Base-by-base conservation (phyloP, 2,113 vertebrate species). In the Caranx melampygus region DNA sequence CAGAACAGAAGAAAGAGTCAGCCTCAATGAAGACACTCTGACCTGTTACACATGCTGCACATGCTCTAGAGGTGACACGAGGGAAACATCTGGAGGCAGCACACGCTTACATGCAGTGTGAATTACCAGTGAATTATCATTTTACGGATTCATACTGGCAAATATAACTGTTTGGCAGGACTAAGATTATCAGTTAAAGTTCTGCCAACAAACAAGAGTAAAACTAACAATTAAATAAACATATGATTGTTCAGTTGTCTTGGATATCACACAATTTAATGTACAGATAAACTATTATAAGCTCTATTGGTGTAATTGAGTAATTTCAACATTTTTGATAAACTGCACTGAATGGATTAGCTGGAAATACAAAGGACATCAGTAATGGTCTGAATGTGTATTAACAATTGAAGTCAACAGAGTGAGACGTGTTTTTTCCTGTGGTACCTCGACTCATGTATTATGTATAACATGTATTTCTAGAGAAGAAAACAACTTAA, bases 1-100 rank as follows among this genome's bases (percentile, higher is more conserved):
- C 86, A 92, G 63, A 88, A 87, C 71, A 93, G 77, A 92, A 75
- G 66, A 90, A 61, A 86, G 42, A 76, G 80, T 92, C 73, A 91
- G 79, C 47, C 74, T 72, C 67, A 40, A 4, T 60, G 79, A 72
- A 71, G 59, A 81, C 63, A 75, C 60, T 34, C 35, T 4, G 66
- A 81, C 57, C 54, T 47, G 51, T 76, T 75, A 33, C 57, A 82
- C 42, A 70, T 33, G 65, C 42, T 45, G 49, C 42, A 71, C 21
- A 44, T n/a, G 54, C 42, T 72, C 49, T 0, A 72, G 54, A 45
- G 66, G 57, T 42, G 72, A 55, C 51, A 87, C 59, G 42, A 52
- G 2, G 34, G n/a, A 14, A 33, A 69, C 77, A 65, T 75, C 35
- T 40, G 73, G 52, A 54, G 33, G 40, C 14, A 61, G 52, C 20